Evolutionary conservation across 2,113 vertebrate species (phyloP).

Genomic region (Sigmodon hispidus): DNA sequence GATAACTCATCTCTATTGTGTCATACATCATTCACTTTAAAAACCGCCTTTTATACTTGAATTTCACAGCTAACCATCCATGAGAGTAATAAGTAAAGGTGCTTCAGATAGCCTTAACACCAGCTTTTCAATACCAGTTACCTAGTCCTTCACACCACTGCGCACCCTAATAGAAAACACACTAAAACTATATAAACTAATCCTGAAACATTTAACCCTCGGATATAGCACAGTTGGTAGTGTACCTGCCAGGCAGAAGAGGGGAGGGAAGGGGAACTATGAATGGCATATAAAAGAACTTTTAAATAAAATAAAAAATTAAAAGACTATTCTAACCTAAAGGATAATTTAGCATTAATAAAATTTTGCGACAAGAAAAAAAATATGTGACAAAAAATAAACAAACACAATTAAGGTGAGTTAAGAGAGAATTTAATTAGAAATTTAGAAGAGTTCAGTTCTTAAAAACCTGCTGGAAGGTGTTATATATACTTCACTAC

Average conservation of each 20-base stretch:
- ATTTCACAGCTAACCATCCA: not conserved
- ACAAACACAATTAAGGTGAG: not conserved
- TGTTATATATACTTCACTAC: not conserved
- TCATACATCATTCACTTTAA: constrained; percentile 33
- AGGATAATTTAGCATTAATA: not conserved
- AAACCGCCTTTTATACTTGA: constrained; percentile 13
- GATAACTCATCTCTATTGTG: not conserved
- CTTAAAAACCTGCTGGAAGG: constrained; percentile 18
- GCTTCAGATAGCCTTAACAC: not conserved
- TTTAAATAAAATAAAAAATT: too few relatives aligned
- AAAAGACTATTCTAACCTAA: not conserved
- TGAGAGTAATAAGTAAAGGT: not conserved
- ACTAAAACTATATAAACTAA: not conserved
- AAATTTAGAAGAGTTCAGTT: not conserved
- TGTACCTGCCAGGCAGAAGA: not conserved
- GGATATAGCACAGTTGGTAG: not conserved
- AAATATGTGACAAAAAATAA: constrained; percentile 52
- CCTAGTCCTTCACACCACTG: not conserved
- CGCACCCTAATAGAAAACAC: not conserved
- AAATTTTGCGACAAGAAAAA: not conserved
- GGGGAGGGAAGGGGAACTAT: too few relatives aligned
- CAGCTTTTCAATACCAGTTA: not conserved
- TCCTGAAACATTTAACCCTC: not conserved
- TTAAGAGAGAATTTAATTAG: not conserved
- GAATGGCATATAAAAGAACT: too few relatives aligned